These are phyloP conservation scores for Crocuta crocuta DNA, from an alignment of 2,113 vertebrate species.

Conservation along the genomic window DNA sequence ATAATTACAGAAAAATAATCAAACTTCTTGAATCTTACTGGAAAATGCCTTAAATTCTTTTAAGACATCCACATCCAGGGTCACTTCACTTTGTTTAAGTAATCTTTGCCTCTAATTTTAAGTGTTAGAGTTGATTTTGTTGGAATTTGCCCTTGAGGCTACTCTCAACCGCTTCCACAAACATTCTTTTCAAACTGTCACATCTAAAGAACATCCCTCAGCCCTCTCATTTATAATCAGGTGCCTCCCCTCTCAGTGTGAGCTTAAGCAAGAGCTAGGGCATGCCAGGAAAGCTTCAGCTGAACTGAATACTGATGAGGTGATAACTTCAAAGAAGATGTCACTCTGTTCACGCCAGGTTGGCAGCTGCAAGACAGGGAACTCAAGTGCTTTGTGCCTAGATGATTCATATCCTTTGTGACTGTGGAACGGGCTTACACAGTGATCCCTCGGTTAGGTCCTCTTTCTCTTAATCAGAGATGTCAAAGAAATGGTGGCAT, in stretches of 20 bases:
- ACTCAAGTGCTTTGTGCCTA: not conserved
- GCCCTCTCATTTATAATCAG: slow-evolving; percentile 34
- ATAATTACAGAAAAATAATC: not conserved
- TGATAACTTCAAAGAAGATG: slow-evolving; percentile 52
- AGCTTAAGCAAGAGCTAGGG: not conserved
- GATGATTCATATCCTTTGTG: not conserved
- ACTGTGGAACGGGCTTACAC: not conserved
- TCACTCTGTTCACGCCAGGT: not conserved
- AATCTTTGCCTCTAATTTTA: not conserved
- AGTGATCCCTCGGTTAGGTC: not conserved
- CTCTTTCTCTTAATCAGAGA: not conserved
- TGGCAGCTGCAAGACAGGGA: not conserved
- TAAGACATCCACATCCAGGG: not conserved
- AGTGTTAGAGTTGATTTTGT: not conserved
- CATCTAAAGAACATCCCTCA: slow-evolving; percentile 17
- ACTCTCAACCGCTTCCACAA: not conserved
- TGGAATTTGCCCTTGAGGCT: slow-evolving; percentile 51
- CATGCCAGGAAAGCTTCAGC: not conserved
- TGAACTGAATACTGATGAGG: not conserved
- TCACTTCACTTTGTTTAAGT: slow-evolving; percentile 26
- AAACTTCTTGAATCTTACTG: not conserved
- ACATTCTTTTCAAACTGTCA: slow-evolving; percentile 56
- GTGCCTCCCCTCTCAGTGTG: not conserved
- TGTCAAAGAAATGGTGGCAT: not conserved
- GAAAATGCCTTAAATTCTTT: slow-evolving; percentile 50